phyloP scores from a whole-genome alignment of 37 sponge, comb jelly and placozoan species.

The Hormiphora californensis region DNA sequence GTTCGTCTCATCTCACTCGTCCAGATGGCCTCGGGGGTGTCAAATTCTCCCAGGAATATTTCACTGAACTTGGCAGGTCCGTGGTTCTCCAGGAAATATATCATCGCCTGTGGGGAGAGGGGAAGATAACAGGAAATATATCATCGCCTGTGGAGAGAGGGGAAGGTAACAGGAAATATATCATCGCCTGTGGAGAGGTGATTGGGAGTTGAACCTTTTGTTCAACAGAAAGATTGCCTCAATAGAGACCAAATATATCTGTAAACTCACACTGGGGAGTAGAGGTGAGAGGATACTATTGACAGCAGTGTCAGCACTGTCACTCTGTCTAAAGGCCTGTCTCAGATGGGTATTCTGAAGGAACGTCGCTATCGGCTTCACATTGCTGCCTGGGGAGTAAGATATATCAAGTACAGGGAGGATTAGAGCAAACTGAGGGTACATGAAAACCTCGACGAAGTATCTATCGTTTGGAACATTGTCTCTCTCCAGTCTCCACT shows the following conservation, averaged over 20 bases:
- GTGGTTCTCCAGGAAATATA: slow-evolving; percentile 95
- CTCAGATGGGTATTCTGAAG: slow-evolving; percentile 87
- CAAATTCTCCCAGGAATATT: slow-evolving; percentile 96
- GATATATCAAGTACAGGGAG: no score
- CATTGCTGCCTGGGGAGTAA: slow-evolving; percentile 49
- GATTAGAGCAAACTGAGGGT: no score
- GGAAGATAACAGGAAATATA: slow-evolving; percentile 90
- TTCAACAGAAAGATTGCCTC: no score
- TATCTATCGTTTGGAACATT: no score
- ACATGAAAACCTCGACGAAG: no score
- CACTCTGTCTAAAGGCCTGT: slow-evolving; percentile 95
- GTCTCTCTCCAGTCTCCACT: no score
- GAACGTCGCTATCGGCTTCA: slow-evolving; percentile 60
- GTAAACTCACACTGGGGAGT: slow-evolving; percentile 31
- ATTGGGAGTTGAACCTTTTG: no score
- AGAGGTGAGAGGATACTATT: slow-evolving; percentile 42
- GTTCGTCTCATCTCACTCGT: slow-evolving; percentile 92
- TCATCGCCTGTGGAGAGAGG: slow-evolving; percentile 99
- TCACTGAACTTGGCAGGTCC: slow-evolving; percentile 93
- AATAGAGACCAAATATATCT: no score
- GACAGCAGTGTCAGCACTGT: slow-evolving; percentile 50
- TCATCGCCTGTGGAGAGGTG: slow-evolving; percentile 76
- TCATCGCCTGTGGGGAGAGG: slow-evolving; percentile 99
- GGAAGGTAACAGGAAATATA: slow-evolving; percentile 90
- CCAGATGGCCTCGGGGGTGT: slow-evolving; percentile 99